Percentiles rank a stretch among this genome's conserved stretches.
Evolutionary conservation across 2,888 invertebrate species (phyloP).

Genomic region (Ormyrus nitidulus): DNA sequence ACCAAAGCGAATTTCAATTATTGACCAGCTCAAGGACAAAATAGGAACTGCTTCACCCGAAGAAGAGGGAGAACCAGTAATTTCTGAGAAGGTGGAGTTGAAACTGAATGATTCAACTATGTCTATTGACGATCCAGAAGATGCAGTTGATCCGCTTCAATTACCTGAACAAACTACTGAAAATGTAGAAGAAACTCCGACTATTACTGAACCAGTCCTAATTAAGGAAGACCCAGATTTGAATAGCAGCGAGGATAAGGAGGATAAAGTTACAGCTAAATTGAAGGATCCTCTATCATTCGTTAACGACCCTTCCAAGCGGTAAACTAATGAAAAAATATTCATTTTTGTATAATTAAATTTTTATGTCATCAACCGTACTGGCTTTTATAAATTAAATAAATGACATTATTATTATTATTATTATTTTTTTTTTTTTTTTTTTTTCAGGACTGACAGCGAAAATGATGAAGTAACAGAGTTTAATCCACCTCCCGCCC

Average conservation of each 20-base stretch:
- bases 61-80: slow-evolving; percentile 8
- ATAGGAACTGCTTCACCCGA: slow-evolving; percentile 64
- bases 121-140: neutral
- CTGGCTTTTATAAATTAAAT: too few relatives aligned
- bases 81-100: slow-evolving; percentile 20
- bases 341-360: too few relatives aligned
- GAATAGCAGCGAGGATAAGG: slow-evolving; percentile 22
- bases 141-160: slow-evolving; percentile 35
- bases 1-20: slow-evolving; percentile 69
- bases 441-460: slow-evolving; percentile 29
- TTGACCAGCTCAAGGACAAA: slow-evolving; percentile 70
- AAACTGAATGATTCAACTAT: neutral
- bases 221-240: slow-evolving; percentile 41
- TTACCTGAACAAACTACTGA: slow-evolving; percentile 27
- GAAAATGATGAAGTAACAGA: slow-evolving; percentile 40
- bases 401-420: too few relatives aligned
- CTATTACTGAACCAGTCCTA: neutral
- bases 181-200: neutral
- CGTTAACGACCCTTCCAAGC: slow-evolving; percentile 56
- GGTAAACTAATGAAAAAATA: slow-evolving; percentile 7
- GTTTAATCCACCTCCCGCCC: slow-evolving; percentile 23
- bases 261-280: slow-evolving; percentile 60
- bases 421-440: neutral
- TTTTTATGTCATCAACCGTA: too few relatives aligned
- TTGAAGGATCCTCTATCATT: slow-evolving; percentile 64